Percentiles rank a stretch among this genome's conserved stretches.
Conservation (phyloP, 1,140 invertebrate species). For the Hylaeus volcanicus region DNA sequence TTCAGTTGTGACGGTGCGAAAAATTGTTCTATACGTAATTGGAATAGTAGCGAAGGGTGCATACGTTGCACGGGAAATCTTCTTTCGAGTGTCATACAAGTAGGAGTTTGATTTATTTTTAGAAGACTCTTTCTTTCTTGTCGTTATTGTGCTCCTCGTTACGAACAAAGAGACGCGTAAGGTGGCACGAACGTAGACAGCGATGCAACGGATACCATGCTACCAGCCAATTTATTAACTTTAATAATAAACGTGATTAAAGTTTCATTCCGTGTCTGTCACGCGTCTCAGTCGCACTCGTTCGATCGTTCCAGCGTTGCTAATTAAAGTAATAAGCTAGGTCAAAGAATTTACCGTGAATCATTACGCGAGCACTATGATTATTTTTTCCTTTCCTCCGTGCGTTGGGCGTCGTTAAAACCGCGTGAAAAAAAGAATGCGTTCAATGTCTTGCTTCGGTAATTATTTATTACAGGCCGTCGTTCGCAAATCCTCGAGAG, state of each 20-base stretch:
- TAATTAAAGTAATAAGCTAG: conserved; percentile 52
- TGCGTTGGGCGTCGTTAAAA: conserved; percentile 25
- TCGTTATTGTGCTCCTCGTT: not conserved
- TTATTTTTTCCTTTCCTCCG: conserved; percentile 3
- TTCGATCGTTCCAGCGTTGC: not conserved
- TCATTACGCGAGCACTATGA: conserved; percentile 36
- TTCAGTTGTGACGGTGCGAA: too few species aligned
- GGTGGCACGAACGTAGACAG: not conserved
- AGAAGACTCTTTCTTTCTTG: too few species aligned
- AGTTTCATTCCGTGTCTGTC: conserved; percentile 24
- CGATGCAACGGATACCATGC: not conserved
- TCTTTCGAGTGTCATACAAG: too few species aligned
- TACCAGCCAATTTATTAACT: conserved; percentile 40
- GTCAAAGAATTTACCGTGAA: conserved; percentile 50
- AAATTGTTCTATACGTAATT: too few species aligned
- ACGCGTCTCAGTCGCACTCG: conserved; percentile 15
- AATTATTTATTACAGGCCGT: conserved; percentile 38
- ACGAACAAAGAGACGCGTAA: conserved; percentile 18
- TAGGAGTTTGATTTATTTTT: too few species aligned
- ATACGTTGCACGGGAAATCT: too few species aligned
- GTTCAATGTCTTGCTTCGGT: conserved; percentile 38
- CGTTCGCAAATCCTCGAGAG: conserved; percentile 17
- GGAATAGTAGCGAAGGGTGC: too few species aligned
- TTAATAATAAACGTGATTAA: conserved; percentile 45
- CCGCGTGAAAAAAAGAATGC: conserved; percentile 32